phyloP scores from a whole-genome alignment of 2,113 vertebrate genomes.

The Zosterops hypoxanthus region DNA sequence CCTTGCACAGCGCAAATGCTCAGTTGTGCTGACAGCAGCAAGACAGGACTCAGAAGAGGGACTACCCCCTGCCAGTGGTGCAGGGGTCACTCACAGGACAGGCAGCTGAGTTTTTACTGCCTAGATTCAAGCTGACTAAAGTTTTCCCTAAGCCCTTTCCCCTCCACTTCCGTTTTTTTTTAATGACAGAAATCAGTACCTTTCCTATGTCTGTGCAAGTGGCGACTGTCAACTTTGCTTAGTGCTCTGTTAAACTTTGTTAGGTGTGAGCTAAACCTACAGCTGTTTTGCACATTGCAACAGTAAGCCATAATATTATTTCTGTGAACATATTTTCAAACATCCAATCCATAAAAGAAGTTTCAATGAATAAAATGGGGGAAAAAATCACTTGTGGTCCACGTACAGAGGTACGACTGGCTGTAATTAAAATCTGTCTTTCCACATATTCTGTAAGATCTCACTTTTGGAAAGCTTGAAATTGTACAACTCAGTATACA shows the following conservation, averaged over 20 bases:
- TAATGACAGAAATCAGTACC: not conserved
- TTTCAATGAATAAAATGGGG: not conserved
- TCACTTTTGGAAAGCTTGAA: not conserved
- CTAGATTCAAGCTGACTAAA: not conserved
- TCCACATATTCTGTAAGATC: not conserved
- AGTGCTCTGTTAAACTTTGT: not conserved
- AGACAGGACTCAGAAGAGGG: not conserved
- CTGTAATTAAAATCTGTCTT: not conserved
- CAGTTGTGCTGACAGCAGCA: not conserved
- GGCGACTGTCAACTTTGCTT: not conserved
- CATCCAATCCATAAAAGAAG: not conserved
- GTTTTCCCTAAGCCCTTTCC: not conserved
- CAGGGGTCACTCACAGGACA: not conserved
- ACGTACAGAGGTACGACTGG: not conserved
- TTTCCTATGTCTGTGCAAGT: not conserved
- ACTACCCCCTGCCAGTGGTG: not conserved
- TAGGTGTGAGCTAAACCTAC: not conserved
- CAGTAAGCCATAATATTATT: constrained; percentile 13
- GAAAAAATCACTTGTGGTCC: not conserved
- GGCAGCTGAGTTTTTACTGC: not conserved
- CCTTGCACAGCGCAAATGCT: not conserved
- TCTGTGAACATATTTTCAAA: not conserved
- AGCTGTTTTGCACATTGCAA: constrained; percentile 34
- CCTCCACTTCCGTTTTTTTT: not conserved
- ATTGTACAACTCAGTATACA: not conserved